Conservation (phyloP, 2,888 invertebrate species). For the Agrotis segetum region DNA sequence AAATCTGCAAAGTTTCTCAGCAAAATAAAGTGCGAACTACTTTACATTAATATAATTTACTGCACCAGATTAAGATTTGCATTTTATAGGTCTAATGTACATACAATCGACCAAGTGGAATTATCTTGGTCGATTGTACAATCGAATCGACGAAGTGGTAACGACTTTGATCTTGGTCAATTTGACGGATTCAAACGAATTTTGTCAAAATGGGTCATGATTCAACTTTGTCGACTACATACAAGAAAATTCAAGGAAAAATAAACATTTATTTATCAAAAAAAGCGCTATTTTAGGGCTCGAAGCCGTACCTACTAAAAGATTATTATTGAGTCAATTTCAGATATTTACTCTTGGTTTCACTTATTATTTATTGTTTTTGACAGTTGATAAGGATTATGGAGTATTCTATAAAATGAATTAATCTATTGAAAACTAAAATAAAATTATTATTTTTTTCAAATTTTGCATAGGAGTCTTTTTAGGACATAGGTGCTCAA, state of each 20-base stretch:
- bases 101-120: too few species aligned
- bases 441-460: too few species aligned
- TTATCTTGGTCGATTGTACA: too few species aligned
- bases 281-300: constrained; percentile 18
- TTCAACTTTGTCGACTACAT: too few species aligned
- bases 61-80: not conserved
- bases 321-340: constrained; percentile 3
- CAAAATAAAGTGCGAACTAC: not conserved
- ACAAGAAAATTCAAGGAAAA: not conserved
- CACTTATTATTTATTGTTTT: not conserved
- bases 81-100: constrained; percentile 1
- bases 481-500: too few species aligned
- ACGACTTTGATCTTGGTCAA: too few species aligned
- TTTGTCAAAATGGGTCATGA: too few species aligned
- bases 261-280: not conserved
- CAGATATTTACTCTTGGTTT: not conserved
- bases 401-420: not conserved
- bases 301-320: not conserved
- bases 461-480: too few species aligned
- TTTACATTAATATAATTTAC: constrained; percentile 4
- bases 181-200: too few species aligned
- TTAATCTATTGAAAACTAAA: too few species aligned
- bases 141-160: too few species aligned
- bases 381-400: not conserved
- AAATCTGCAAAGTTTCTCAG: not conserved